Percentiles rank a stretch among this genome's conserved stretches.
Evolutionary conservation across 2,888 invertebrate genomes (phyloP).

Genomic region (Campoplex nolae): DNA sequence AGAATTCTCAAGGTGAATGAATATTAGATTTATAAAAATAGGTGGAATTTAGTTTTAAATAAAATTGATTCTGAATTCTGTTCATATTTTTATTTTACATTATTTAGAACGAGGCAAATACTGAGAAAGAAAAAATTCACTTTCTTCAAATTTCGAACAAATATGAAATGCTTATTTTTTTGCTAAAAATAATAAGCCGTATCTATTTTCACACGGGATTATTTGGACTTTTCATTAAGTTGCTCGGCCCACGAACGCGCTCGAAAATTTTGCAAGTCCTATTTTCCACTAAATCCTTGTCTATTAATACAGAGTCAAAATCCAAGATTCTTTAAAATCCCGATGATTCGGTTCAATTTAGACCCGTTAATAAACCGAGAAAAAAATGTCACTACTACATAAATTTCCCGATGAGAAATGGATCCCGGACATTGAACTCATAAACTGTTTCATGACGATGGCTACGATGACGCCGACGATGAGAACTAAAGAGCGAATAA

Average conservation of each 20-base stretch:
- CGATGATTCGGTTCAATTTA: background rate
- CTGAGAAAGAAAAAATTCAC: no score
- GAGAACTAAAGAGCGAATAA: slow-evolving; percentile 18
- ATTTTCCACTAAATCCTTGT: background rate
- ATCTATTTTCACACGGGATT: background rate
- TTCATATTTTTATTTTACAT: no score
- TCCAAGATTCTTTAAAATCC: no score
- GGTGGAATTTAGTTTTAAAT: no score
- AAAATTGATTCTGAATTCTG: no score
- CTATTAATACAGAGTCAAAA: background rate
- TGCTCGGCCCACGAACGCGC: no score
- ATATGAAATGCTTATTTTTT: no score
- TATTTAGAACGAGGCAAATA: no score
- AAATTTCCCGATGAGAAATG: slow-evolving; percentile 1
- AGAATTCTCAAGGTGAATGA: no score
- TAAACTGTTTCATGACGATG: slow-evolving; percentile 19
- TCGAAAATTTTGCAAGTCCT: background rate
- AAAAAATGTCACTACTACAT: background rate
- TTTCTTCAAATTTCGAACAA: slow-evolving; percentile 16
- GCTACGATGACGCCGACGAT: slow-evolving; percentile 3
- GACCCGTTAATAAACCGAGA: background rate
- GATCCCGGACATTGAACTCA: slow-evolving; percentile 17
- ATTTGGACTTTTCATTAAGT: no score
- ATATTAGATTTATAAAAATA: no score
- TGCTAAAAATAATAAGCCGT: no score